phyloP scores from a whole-genome alignment of 1,140 invertebrate species.

The Drosophila rhopaloa region DNA sequence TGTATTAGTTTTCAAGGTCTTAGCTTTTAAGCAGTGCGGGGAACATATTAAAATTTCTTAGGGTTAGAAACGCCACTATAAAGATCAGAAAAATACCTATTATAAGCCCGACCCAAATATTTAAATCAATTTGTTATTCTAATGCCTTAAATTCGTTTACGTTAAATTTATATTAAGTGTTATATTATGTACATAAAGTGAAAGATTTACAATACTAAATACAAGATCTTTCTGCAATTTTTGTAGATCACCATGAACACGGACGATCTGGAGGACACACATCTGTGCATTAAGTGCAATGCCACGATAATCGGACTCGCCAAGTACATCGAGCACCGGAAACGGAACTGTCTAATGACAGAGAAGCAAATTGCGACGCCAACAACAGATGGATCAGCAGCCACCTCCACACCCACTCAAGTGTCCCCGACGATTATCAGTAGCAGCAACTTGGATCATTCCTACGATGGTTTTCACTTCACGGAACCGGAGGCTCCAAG shows the following conservation, averaged over 20 bases:
- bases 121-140: too few relatives aligned
- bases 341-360: conserved; percentile 86
- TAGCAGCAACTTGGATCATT: conserved; percentile 53
- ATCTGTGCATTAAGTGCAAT: conserved; percentile 94
- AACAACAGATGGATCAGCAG: neutral
- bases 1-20: too few relatives aligned
- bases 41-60: too few relatives aligned
- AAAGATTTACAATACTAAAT: neutral
- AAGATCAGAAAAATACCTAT: too few relatives aligned
- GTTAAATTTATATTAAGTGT: too few relatives aligned
- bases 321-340: conserved; percentile 93
- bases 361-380: conserved; percentile 20
- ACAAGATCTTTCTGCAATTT: neutral
- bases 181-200: too few relatives aligned
- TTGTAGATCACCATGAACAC: conserved; percentile 78
- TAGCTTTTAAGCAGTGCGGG: too few relatives aligned
- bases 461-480: conserved; percentile 75
- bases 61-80: too few relatives aligned
- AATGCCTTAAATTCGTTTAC: too few relatives aligned
- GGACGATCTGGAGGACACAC: conserved; percentile 91
- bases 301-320: conserved; percentile 91
- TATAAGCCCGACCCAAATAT: too few relatives aligned
- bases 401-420: conserved; percentile 38
- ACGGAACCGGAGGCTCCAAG: conserved; percentile 84
- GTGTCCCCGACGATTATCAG: conserved; percentile 56